Conservation (phyloP, 2,888 invertebrate species). For the Rhagonycha fulva region DNA sequence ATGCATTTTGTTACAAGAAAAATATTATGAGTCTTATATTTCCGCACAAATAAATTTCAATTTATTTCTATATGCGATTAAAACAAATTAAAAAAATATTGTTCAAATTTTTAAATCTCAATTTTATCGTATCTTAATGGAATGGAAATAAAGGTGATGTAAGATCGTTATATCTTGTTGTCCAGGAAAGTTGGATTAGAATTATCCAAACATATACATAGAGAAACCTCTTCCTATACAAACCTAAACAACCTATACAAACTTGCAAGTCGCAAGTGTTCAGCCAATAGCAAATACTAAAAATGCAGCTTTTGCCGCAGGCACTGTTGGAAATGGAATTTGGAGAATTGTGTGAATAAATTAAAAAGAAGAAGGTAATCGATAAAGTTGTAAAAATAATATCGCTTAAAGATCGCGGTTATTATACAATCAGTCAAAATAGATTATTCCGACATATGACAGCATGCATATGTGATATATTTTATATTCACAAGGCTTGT, state of each 20-base stretch:
- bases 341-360: background rate
- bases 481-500: background rate
- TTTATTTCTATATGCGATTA: no score
- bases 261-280: no score
- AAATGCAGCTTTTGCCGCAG: no score
- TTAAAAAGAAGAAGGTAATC: background rate
- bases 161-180: background rate
- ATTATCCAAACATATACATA: no score
- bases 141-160: background rate
- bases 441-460: background rate
- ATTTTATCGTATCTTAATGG: background rate
- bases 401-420: background rate
- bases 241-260: no score
- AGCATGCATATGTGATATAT: background rate
- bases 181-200: no score
- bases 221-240: no score
- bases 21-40: no score
- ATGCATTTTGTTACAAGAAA: no score
- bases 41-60: no score
- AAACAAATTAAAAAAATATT: background rate
- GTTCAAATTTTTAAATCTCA: background rate
- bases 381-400: background rate
- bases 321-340: background rate
- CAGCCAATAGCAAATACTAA: no score
- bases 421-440: background rate